Percentiles rank a stretch among this genome's conserved stretches.
These are phyloP conservation scores for Megastigmus dorsalis DNA, from an alignment of 2,888 invertebrate species.

Conservation along the genomic window DNA sequence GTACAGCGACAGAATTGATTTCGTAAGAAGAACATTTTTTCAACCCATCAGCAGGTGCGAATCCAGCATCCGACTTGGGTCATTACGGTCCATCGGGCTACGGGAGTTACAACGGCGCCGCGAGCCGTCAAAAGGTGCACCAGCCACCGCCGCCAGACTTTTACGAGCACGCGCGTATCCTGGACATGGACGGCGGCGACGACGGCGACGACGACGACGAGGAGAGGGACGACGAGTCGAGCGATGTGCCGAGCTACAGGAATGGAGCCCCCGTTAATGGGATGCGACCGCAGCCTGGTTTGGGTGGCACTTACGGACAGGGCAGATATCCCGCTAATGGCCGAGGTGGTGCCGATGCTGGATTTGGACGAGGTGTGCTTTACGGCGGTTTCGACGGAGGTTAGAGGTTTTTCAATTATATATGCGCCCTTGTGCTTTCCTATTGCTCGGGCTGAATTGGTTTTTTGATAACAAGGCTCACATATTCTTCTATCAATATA, in stretches of 20 bases:
- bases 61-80: constrained; percentile 55
- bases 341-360: constrained; percentile 55
- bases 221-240: constrained; percentile 42
- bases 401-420: too few relatives aligned
- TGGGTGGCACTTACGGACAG: constrained; percentile 59
- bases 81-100: constrained; percentile 56
- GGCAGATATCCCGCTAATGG: constrained; percentile 53
- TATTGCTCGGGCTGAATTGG: too few relatives aligned
- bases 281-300: background rate
- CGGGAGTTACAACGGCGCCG: constrained; percentile 57
- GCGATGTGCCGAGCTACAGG: constrained; percentile 62
- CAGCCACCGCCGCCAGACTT: constrained; percentile 61
- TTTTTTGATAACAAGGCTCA: too few relatives aligned
- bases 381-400: constrained; percentile 59
- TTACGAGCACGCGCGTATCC: constrained; percentile 37
- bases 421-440: too few relatives aligned
- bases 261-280: constrained; percentile 64
- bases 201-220: background rate
- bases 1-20: too few relatives aligned
- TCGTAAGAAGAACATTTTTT: too few relatives aligned
- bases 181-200: background rate
- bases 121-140: constrained; percentile 53
- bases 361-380: constrained; percentile 56
- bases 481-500: too few relatives aligned
- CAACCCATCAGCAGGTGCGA: too few relatives aligned